Conservation (phyloP, 2,113 vertebrate species). For the Bujurquina vittata region DNA sequence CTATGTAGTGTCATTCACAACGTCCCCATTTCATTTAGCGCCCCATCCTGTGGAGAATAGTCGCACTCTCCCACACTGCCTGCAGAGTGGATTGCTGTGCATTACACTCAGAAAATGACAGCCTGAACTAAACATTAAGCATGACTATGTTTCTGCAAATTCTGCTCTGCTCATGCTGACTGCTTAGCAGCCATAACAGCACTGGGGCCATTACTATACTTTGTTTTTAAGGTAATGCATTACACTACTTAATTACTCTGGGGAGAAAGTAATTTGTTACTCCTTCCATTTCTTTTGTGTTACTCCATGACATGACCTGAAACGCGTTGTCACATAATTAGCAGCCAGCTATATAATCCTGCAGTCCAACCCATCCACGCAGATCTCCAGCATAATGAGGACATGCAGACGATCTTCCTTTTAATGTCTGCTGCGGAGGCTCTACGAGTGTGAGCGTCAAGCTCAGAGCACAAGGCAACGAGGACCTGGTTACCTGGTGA, state of each 20-base stretch:
- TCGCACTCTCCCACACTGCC: not conserved
- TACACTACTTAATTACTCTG: not conserved
- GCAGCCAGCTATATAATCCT: not conserved
- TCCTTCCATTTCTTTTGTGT: not conserved
- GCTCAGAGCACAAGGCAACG: not conserved
- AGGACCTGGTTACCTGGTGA: not conserved
- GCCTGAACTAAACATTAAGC: not conserved
- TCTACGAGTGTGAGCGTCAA: not conserved
- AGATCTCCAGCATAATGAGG: not conserved
- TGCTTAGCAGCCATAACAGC: not conserved
- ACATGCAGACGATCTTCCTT: not conserved
- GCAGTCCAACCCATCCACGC: not conserved
- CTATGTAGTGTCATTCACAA: constrained; percentile 7
- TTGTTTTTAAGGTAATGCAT: not conserved
- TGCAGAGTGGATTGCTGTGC: not conserved
- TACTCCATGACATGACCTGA: not conserved
- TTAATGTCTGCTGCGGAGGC: not conserved
- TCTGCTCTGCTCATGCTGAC: not conserved
- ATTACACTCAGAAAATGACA: not conserved
- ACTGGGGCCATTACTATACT: not conserved
- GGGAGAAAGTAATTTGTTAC: not conserved
- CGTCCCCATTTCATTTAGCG: constrained; percentile 17
- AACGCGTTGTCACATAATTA: not conserved
- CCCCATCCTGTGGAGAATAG: not conserved
- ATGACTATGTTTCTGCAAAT: not conserved